A percentile compares a stretch with the other conserved stretches of the same genome.
phyloP scores from a whole-genome alignment of 2,888 invertebrate genomes.

The Onthophagus sagittarius region DNA sequence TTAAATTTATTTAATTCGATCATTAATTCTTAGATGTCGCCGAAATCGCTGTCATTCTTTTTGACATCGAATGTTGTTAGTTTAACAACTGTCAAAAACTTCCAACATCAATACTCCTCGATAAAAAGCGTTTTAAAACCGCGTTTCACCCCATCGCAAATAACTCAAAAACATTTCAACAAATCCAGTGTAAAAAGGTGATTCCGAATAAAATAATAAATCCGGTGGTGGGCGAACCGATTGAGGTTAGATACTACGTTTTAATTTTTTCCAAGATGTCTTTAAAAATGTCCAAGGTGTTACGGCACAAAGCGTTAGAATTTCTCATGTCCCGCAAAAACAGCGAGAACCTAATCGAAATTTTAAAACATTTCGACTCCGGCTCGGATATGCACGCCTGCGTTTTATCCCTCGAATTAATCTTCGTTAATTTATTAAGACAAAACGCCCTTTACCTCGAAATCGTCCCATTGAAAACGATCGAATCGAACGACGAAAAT shows the following conservation, averaged over 20 bases:
- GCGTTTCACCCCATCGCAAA: neutral
- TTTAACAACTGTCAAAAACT: neutral
- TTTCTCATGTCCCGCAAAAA: conserved; percentile 58
- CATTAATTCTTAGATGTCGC: no score
- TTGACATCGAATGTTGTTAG: neutral
- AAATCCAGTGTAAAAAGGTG: neutral
- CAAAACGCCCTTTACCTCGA: conserved; percentile 63
- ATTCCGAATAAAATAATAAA: neutral
- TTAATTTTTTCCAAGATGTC: neutral
- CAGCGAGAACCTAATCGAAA: conserved; percentile 63
- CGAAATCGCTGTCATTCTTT: no score
- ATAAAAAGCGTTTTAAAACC: neutral
- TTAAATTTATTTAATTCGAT: no score
- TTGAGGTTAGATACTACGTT: neutral
- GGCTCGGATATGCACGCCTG: conserved; percentile 53
- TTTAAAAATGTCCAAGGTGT: conserved; percentile 59
- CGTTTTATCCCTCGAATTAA: conserved; percentile 65
- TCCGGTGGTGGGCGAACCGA: neutral
- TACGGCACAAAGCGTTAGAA: conserved; percentile 67
- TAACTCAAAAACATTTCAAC: no score
- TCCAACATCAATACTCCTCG: neutral
- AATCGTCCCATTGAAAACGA: conserved; percentile 57
- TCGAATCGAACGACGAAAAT: conserved; percentile 56
- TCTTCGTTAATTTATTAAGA: conserved; percentile 66
- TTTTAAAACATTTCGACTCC: conserved; percentile 63